Conservation (phyloP, 2,113 vertebrate species). For the Damaliscus lunatus region DNA sequence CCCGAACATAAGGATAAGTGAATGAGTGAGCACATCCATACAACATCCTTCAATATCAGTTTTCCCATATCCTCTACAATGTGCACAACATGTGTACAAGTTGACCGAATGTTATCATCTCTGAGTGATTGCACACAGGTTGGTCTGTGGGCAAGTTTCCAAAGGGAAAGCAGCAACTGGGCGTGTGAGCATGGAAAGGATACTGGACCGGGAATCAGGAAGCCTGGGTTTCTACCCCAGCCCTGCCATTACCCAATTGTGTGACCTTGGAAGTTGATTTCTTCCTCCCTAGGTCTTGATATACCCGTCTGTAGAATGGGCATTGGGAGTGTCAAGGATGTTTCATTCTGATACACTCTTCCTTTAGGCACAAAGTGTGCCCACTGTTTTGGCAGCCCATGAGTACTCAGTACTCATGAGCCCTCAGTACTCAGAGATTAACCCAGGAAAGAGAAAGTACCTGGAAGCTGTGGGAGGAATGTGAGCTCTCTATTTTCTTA, state of each 20-base stretch:
- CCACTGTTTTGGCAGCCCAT: background rate
- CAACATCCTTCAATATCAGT: background rate
- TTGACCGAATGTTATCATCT: background rate
- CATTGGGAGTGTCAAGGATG: background rate
- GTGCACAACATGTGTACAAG: too few relatives aligned
- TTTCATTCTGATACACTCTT: background rate
- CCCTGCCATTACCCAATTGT: background rate
- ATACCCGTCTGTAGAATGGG: background rate
- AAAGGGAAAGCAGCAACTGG: background rate
- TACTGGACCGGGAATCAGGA: background rate
- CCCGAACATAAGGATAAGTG: background rate
- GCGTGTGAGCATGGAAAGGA: rapidly evolving
- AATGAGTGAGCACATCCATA: background rate
- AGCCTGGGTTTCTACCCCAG: background rate
- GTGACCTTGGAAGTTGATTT: background rate
- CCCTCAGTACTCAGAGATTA: background rate
- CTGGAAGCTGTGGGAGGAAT: background rate
- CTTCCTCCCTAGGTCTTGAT: background rate
- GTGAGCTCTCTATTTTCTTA: background rate
- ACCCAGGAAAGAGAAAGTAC: background rate
- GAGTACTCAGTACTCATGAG: too few relatives aligned
- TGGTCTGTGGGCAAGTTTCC: background rate
- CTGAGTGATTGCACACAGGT: background rate
- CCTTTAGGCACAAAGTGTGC: background rate
- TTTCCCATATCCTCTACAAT: background rate